phyloP scores from a whole-genome alignment of 2,113 vertebrate genomes.

The Austrofundulus limnaeus region DNA sequence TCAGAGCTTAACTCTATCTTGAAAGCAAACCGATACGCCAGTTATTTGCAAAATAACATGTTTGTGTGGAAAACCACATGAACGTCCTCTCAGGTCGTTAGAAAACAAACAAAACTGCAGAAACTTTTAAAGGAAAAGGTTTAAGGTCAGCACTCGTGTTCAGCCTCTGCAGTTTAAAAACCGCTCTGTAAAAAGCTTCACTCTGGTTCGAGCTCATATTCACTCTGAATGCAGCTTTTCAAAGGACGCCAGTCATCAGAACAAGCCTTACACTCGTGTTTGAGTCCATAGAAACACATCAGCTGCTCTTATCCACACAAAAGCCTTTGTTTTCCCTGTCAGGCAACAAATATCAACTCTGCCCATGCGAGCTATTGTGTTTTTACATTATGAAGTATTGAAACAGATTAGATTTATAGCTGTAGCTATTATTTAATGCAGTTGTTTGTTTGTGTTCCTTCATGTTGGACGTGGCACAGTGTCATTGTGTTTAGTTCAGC shows the following conservation, averaged over 20 bases:
- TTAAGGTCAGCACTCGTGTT: not conserved
- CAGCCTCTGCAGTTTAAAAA: constrained; percentile 1
- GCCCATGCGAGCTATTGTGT: not conserved
- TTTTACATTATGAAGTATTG: not conserved
- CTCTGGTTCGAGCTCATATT: constrained; percentile 2
- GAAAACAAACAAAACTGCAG: not conserved
- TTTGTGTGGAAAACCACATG: not conserved
- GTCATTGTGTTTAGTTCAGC: constrained; percentile 46
- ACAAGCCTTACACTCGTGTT: constrained; percentile 24
- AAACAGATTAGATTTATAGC: too few relatives aligned
- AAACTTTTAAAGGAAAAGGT: not conserved
- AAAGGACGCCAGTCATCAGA: constrained; percentile 40
- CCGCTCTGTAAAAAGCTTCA: not conserved
- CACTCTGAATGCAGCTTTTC: constrained; percentile 26
- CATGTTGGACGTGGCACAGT: constrained; percentile 24
- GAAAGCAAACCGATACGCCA: not conserved
- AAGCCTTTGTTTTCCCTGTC: constrained; percentile 39
- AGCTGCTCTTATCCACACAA: constrained; percentile 42
- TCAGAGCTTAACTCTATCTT: not conserved
- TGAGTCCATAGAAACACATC: constrained; percentile 15
- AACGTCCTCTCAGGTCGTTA: not conserved
- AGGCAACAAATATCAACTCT: constrained; percentile 23
- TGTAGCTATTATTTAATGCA: not conserved
- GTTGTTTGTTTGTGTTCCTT: constrained; percentile 4
- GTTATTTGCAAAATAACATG: not conserved